Percentiles rank a stretch among this genome's conserved stretches.
These are phyloP conservation scores for Oryctolagus cuniculus DNA, from an alignment of 2,113 vertebrate species.

Conservation along the genomic window DNA sequence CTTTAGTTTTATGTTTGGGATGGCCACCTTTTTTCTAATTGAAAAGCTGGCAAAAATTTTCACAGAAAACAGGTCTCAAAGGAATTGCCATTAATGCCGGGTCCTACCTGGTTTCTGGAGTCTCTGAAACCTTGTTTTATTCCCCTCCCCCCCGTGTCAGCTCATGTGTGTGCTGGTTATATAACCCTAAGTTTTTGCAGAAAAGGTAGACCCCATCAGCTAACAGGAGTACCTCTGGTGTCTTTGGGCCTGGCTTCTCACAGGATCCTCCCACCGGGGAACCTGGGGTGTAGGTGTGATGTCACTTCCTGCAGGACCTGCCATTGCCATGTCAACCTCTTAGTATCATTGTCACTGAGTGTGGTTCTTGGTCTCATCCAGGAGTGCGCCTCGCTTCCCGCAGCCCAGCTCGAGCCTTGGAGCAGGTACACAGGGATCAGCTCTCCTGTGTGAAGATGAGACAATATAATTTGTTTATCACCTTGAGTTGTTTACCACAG, in stretches of 20 bases:
- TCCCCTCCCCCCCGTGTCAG: not conserved
- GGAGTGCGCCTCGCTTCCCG: not conserved
- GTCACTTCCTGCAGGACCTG: not conserved
- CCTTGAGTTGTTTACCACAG: slow-evolving; percentile 68
- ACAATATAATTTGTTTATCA: slow-evolving; percentile 73
- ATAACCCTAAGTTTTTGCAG: not conserved
- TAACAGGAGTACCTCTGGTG: not conserved
- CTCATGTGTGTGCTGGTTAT: not conserved
- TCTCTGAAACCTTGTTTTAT: not conserved
- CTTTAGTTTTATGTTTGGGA: not conserved
- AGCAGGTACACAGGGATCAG: not conserved
- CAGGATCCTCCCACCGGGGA: not conserved
- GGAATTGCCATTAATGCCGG: not conserved
- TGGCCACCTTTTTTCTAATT: not conserved
- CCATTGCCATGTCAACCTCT: not conserved
- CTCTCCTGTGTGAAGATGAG: slow-evolving; percentile 24
- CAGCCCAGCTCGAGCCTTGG: not conserved
- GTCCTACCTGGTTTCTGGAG: not conserved
- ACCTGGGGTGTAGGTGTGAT: not conserved
- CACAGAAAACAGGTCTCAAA: not conserved
- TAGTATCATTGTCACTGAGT: not conserved
- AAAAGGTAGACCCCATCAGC: not conserved
- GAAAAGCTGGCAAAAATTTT: not conserved
- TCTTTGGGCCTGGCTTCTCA: not conserved
- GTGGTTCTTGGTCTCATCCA: not conserved